Base-by-base conservation (phyloP, 1,140 invertebrate genomes). In the Danaus melanippus region DNA sequence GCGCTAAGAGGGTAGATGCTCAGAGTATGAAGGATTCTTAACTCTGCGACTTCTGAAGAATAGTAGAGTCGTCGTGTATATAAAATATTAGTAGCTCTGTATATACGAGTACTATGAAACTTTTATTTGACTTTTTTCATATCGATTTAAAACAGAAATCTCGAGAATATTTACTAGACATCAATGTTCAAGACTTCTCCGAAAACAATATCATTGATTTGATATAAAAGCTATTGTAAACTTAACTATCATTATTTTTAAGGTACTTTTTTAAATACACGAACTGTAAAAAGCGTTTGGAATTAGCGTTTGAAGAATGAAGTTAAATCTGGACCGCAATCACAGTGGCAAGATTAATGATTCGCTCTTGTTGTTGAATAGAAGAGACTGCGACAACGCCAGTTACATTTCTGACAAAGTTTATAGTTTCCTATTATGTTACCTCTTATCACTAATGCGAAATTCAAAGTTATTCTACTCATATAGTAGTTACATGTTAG, bases 291-390 rank as follows among this genome's bases (percentile, higher is more conserved):
- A 32, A 32, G 21, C 21, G 21, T 32, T 32, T 32, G 21, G 21
- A 32, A 32, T 32, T 32, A 32, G 21, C 21, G 21, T 32, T 75
- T 78, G 64, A 75, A 76, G 74, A 74, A 72, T 70, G 66, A 69
- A 57, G 67, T 74, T 69, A 58, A 69, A 68, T 70, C 69, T 60
- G 56, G 53, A 66, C 70, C 72, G 72, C 72, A 71, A 79, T 79
- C 76, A 72, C 74, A 68, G 60, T 64, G 67, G 67, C 65, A 76
- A 76, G 76, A 79, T 79, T 79, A 76, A 79, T 77, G 69, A 58
- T 48, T 55, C 57, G 56, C 64, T 70, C 49, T 65, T 71, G 63
- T 71, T 68, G 69, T 52, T 71, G 71, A 69, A 79, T 73, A 63
- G 67, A 69, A 60, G 62, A 55, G 61, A 68, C 67, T 66, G 58